These are phyloP conservation scores for Puntigrus tetrazona DNA, from an alignment of 2,113 vertebrate species.

Conservation along the genomic window DNA sequence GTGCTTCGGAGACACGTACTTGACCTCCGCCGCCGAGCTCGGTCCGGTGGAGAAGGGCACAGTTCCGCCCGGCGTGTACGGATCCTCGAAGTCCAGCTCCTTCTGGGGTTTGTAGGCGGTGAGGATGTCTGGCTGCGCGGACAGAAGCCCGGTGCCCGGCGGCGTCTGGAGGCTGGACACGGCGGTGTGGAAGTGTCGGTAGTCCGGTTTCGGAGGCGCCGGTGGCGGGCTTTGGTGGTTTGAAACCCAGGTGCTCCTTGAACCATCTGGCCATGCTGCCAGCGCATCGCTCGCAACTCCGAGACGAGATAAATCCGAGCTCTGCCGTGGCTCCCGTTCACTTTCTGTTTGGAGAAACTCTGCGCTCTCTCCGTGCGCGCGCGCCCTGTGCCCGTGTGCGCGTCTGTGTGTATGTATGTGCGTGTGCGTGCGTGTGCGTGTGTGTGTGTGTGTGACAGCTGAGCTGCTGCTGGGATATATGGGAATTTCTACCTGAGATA, in stretches of 20 bases:
- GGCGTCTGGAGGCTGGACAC: conserved; percentile 66
- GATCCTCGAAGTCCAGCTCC: conserved; percentile 95
- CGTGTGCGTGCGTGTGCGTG: neutral
- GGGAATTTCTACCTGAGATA: conserved; percentile 64
- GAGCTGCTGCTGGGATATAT: conserved; percentile 59
- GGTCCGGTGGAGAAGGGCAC: conserved; percentile 71
- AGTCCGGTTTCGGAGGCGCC: conserved; percentile 90
- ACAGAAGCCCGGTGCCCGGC: conserved; percentile 65
- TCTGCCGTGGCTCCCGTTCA: conserved; percentile 2
- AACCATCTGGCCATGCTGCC: conserved; percentile 94
- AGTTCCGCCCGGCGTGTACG: conserved; percentile 81
- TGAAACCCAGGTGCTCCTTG: conserved; percentile 94
- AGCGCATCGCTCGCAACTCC: conserved; percentile 82
- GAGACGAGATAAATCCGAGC: neutral
- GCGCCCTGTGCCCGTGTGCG: neutral
- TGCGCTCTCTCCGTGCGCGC: conserved; percentile 16
- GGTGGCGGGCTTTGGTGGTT: conserved; percentile 84
- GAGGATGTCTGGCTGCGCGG: conserved; percentile 89
- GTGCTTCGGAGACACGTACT: conserved; percentile 90
- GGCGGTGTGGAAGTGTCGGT: conserved; percentile 79
- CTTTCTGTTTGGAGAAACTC: conserved; percentile 46
- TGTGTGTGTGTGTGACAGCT: conserved; percentile 47
- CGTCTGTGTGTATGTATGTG: neutral
- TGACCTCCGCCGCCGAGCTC: conserved; percentile 76
- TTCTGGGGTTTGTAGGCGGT: conserved; percentile 91